Base-by-base conservation (phyloP, 2,888 invertebrate genomes). In the Pseudococcus longispinus region DNA sequence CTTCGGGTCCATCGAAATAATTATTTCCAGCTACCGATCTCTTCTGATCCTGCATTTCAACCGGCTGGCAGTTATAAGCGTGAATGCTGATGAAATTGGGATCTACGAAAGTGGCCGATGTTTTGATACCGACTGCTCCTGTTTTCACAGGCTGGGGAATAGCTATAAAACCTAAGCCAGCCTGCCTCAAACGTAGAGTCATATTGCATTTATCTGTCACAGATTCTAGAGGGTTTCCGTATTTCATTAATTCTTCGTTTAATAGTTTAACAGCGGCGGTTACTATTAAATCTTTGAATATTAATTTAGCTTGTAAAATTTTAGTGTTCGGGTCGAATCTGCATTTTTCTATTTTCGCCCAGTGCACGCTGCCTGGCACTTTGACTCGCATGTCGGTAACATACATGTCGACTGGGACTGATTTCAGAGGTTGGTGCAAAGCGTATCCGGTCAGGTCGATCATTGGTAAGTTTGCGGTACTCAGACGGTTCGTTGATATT, bases 71-170 rank as follows among this genome's bases (percentile, higher is more conserved):
- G 0, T 95, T 95, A 88, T 96, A 96, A 0, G 96, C 96, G 89
- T 96, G 96, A 0, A 96, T 95, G 77, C 96, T 96, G 51, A 96
- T 95, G 89, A 96, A 96, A 18, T 96, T 95, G 0, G 96, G 96
- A 89, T 96, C 96, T 0, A 96, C 93, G 89, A 96, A 96, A 90
- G 95, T 95, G 0, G 96, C 89, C 26, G 89, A 89, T 26, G 89
- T 89, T 23, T 87, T 86, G 29, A 88, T 88, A 82, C 87, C 87
- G 80, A 87, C 89, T 86, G 84, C 87, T 74, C 29, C 87, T 23
- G 83, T 70, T 82, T 46, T 86, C 80, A 82, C 87, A 20, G 77
- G 87, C 26, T 88, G 94, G 93, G 90, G 95, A 15, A 88, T 86
- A 9, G 89, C 90, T 1, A 95, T 83, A 88, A 92, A 91, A 89